These are phyloP conservation scores for Aratinga solstitialis DNA, from an alignment of 2,797 vertebrate species.

Conservation along the genomic window DNA sequence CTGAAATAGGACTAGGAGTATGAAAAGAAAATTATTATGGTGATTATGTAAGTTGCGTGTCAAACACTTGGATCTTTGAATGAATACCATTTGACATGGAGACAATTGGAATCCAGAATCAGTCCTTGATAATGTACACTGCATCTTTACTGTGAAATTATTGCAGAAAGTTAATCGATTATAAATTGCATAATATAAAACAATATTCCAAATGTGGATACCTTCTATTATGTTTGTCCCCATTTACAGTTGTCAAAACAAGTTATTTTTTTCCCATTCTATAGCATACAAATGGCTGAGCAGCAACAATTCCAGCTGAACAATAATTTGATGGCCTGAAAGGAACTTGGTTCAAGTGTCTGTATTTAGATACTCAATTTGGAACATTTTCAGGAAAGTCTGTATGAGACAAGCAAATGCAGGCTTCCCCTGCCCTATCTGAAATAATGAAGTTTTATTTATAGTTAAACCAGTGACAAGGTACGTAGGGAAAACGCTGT, in stretches of 20 bases:
- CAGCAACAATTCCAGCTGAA: not conserved
- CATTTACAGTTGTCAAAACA: not conserved
- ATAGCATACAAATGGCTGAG: not conserved
- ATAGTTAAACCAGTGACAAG: not conserved
- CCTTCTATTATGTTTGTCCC: rapidly evolving
- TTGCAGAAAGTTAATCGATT: not conserved
- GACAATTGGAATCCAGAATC: not conserved
- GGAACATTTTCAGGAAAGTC: not conserved
- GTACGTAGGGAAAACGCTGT: not conserved
- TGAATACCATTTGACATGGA: not conserved
- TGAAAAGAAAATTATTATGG: not conserved
- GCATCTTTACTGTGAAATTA: not conserved
- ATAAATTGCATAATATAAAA: not conserved
- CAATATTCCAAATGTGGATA: not conserved
- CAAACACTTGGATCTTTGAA: not conserved
- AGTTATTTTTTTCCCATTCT: not conserved
- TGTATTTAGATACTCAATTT: not conserved
- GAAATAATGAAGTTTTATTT: not conserved
- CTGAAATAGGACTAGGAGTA: not conserved
- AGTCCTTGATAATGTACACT: not conserved
- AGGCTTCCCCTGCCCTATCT: not conserved
- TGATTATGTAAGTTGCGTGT: not conserved
- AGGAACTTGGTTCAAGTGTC: not conserved
- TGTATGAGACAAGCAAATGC: not conserved
- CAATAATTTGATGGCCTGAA: not conserved